Percentiles rank a stretch among this genome's conserved stretches.
Conservation (phyloP, 2,113 vertebrate species). For the Eudorcas thomsonii region DNA sequence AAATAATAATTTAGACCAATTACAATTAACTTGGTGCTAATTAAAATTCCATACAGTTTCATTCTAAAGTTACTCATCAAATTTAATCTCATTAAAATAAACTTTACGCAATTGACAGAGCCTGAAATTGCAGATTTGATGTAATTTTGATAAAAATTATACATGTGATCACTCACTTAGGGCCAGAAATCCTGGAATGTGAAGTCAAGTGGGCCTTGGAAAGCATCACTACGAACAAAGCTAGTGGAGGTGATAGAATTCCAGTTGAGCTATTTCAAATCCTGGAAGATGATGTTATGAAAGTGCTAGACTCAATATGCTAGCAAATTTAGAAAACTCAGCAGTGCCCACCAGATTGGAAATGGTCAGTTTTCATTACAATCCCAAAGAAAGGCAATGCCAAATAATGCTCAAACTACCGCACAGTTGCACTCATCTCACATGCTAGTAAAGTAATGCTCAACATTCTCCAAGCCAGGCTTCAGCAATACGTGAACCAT, state of each 20-base stretch:
- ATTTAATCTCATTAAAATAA: background rate
- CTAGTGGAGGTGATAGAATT: background rate
- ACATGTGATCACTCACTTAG: background rate
- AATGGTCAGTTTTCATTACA: background rate
- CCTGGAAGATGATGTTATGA: background rate
- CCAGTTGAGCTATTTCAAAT: background rate
- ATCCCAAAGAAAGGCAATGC: background rate
- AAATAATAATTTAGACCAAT: background rate
- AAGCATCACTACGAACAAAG: accelerated
- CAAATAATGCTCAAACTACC: background rate
- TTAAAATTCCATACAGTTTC: background rate
- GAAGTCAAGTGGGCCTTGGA: background rate
- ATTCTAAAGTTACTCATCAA: background rate
- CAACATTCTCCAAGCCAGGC: background rate
- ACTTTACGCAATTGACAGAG: background rate
- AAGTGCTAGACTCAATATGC: background rate
- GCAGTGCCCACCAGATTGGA: background rate
- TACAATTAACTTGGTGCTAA: background rate
- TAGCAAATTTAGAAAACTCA: background rate
- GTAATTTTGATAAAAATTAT: background rate
- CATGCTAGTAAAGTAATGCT: background rate
- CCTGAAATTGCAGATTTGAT: background rate
- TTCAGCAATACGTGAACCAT: accelerated
- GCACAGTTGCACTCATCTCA: background rate
- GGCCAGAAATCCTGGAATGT: background rate